These are phyloP conservation scores for Brachypodius melanocephalos DNA, from an alignment of 2,113 vertebrate genomes.

Conservation along the genomic window DNA sequence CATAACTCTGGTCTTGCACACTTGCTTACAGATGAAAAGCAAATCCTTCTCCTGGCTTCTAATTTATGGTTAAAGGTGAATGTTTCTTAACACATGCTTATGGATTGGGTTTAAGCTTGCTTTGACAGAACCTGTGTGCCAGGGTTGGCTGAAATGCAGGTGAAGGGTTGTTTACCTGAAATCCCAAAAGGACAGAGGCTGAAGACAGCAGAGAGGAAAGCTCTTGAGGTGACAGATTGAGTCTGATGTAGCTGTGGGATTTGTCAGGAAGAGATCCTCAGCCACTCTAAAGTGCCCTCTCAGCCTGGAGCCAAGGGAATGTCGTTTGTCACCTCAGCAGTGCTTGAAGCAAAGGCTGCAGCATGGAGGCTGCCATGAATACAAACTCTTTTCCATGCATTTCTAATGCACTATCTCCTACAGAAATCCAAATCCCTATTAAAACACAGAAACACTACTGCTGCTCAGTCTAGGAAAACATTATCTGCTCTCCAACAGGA, in stretches of 20 bases:
- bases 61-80: not conserved
- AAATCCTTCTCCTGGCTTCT: not conserved
- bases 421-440: not conserved
- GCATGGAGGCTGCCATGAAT: not conserved
- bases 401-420: not conserved
- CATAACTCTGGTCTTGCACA: not conserved
- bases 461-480: not conserved
- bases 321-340: not conserved
- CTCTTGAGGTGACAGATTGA: fast-evolving
- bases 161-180: not conserved
- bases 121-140: not conserved
- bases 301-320: fast-evolving
- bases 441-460: not conserved
- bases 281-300: not conserved
- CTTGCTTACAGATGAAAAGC: not conserved
- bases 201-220: not conserved
- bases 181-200: not conserved
- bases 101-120: not conserved
- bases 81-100: not conserved
- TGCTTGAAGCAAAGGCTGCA: not conserved
- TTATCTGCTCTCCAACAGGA: not conserved
- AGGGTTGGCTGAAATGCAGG: not conserved
- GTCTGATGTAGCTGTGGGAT: not conserved
- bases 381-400: not conserved
- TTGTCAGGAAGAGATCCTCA: fast-evolving